Base-by-base conservation (phyloP, 2,797 vertebrate genomes). In the Neopelma chrysocephalum region DNA sequence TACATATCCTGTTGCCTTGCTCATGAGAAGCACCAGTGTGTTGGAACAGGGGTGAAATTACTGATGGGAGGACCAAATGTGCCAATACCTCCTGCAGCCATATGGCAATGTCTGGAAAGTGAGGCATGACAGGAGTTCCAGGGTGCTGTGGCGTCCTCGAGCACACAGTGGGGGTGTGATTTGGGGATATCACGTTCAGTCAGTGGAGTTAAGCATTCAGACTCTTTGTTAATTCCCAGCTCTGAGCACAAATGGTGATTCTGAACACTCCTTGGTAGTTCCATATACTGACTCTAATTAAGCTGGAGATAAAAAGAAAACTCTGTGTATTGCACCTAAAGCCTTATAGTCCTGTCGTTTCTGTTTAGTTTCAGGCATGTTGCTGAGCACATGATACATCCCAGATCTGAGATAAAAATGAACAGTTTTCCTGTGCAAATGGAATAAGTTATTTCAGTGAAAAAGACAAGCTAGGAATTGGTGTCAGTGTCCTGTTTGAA, bases 371-470 rank as follows among this genome's bases (percentile, higher is more conserved):
- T 80, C 78, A 90, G 42, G 36, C 16, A 15, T 26, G 11, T 65
- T 87, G 71, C 84, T 86, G 86, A 73, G 70, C 51, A 40, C 42
- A 32, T n/a, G 50, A 65, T 43, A 32, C 36, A 50, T 69, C 51
- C 40, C 51, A 79, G 56, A 62, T 60, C 22, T 34, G 65, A 83
- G 65, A 64, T 36, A 8, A 68, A 87, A 70, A 48, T 27, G 8
- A 81, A 42, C 13, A 50, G 14, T 47, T 65, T 93, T 83, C 29
- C 51, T 85, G 71, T 85, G 50, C 53, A 91, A 93, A 91, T 56
- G 56, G 72, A 93, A 10, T 72, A 81, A 85, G 40, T 77, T 94
- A 58, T 80, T 82, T 89, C 66, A 89, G 32, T 57, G 32, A 66
- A 15, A 91, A 91, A 51, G 40, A 25, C 76, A 91, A 79, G 58